A percentile compares a stretch with the other conserved stretches of the same genome.
phyloP scores from a whole-genome alignment of 2,113 vertebrate genomes.

The Oncorhynchus clarkii region DNA sequence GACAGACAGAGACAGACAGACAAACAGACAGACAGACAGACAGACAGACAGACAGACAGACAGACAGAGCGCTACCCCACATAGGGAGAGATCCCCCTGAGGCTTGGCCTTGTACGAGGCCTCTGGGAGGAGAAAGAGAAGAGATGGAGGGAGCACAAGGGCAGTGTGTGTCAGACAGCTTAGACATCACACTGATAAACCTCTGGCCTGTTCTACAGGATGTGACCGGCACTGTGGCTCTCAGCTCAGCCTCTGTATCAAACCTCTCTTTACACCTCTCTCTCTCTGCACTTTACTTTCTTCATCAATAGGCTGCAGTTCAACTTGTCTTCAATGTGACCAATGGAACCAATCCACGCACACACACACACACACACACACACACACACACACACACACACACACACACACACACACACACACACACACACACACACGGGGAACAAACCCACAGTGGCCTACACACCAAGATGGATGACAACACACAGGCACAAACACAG shows the following conservation, averaged over 20 bases:
- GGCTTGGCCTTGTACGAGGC: not conserved
- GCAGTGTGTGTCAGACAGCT: too few species aligned
- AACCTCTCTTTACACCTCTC: slow-evolving; percentile 3
- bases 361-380: not conserved
- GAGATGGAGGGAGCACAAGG: not conserved
- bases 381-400: too few species aligned
- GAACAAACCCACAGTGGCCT: not conserved
- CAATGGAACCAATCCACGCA: not conserved
- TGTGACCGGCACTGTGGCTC: not conserved
- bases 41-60: not conserved
- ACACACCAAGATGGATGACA: slow-evolving; percentile 1
- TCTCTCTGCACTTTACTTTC: not conserved
- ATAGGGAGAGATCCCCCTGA: too few species aligned
- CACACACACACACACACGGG: slow-evolving; percentile 7
- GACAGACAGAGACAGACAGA: too few species aligned
- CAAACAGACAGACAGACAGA: too few species aligned
- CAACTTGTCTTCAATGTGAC: not conserved
- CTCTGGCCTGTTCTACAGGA: not conserved
- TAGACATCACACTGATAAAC: too few species aligned
- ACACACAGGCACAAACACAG: slow-evolving; percentile 22
- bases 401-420: not conserved
- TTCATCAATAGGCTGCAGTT: not conserved
- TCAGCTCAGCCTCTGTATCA: slow-evolving; percentile 10
- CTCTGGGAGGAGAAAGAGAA: not conserved
- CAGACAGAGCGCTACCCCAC: not conserved